Evolutionary conservation across 92 coral and sea anemone species (phyloP).

Genomic region (Parazoanthus swiftii): DNA sequence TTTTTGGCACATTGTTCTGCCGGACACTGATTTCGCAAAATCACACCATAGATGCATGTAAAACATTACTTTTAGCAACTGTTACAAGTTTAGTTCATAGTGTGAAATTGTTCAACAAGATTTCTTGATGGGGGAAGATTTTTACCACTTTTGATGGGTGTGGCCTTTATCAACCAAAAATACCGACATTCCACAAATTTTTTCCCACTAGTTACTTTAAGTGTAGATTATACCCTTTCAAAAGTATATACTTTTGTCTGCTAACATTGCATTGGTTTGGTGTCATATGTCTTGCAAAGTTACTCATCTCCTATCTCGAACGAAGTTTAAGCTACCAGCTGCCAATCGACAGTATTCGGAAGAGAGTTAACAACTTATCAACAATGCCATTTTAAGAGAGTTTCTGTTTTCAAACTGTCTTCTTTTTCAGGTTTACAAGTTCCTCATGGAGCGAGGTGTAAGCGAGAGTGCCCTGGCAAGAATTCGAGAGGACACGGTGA

Average conservation of each 20-base stretch:
- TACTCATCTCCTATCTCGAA: not conserved
- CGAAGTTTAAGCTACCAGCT: conserved; percentile 15
- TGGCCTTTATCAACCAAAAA: conserved; percentile 17
- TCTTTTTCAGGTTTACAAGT: conserved; percentile 34
- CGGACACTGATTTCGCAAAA: not conserved
- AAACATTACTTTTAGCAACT: not conserved
- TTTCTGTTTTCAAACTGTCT: conserved; percentile 2
- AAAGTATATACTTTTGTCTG: conserved; percentile 1
- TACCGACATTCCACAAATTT: conserved; percentile 32
- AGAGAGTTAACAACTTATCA: too few species aligned
- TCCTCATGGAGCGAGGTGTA: conserved; percentile 32
- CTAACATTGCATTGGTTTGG: conserved; percentile 13
- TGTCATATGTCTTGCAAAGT: conserved; percentile 19
- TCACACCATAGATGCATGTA: not conserved
- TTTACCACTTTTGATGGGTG: conserved; percentile 18
- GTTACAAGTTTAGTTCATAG: conserved; percentile 2
- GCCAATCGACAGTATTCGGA: too few species aligned
- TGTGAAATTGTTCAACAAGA: not conserved
- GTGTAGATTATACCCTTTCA: not conserved
- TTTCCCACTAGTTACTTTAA: not conserved
- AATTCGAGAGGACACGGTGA: conserved; percentile 35
- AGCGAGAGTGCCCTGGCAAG: not conserved
- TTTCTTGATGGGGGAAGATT: conserved; percentile 28
- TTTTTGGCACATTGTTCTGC: too few species aligned
- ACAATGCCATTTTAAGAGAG: not conserved